Evolutionary conservation across 64 coral and sea anemone species (phyloP), one percentile per base, ranked within the genome.

Genomic region (Montipora efflorescens): DNA sequence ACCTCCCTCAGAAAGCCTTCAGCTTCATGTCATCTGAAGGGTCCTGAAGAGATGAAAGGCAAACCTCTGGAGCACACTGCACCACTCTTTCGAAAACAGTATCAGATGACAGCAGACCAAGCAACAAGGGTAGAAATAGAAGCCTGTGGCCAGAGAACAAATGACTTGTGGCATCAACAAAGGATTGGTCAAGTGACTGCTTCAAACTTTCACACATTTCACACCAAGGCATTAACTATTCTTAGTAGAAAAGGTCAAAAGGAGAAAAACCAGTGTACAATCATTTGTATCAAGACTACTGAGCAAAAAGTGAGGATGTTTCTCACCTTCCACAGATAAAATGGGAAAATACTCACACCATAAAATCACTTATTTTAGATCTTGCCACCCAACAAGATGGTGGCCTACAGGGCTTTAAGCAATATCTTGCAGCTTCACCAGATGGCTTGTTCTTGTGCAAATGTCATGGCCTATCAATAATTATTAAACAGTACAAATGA

Each of bases 281-380:
- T 66, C 81, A 25, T 79, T 79, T 57, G 66, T 95, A 18, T 81
- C 59, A 62, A 52, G 20, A 48, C 84, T 81, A 45, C 79, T 95
- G 75, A 76, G 57, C 28, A 28, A 66, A 25, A 25, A 71, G 61
- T 52, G 48, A 81, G 66, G 93, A 95, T 57, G 23, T 90, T 51
- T 61, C 82, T 78, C 14, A 95, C 64, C 64, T 95, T 19, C 89
- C 82, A 69, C 61, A 85, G n/a, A 91, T 95, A 13, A 82, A 95
- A 55, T 95, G 89, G 88, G 94, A 50, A 59, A 50, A 11, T 53
- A 14, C 53, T 18, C 79, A 47, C 88, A 89, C 94, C 15, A 50
- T 87, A 5, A 87, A 91, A 76, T 18, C 89, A 74, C 81, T 91
- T 91, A 75, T 91, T n/a, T 51, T 67, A n/a, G 75, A 66, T 67